Evolutionary conservation across 2,888 invertebrate genomes (phyloP), one percentile per base, ranked within the genome.

Genomic region (Ophioninae sp.): DNA sequence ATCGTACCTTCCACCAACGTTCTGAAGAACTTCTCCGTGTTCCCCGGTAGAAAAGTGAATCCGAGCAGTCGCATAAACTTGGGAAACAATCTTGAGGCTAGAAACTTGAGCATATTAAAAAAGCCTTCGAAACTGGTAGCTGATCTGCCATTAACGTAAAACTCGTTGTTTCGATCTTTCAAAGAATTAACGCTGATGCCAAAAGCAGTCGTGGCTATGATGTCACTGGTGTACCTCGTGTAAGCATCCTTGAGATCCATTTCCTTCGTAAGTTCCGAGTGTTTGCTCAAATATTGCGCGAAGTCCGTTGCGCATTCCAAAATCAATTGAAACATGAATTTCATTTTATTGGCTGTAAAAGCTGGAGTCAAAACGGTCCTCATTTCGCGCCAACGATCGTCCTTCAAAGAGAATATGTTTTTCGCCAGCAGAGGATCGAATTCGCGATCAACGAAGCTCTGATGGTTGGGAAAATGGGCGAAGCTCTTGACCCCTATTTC

Each of bases 181-280:
- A 95, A 85, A 0, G 95, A 95, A 88, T 95, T 93, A 0, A 94
- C 93, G 84, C 93, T 92, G 0, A 95, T 91, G 0, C 95, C 95
- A 85, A 95, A 95, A 0, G 94, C 94, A 5, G 94, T 92, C 0
- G 94, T 94, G 0, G 95, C 95, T 30, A 95, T 95, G 22, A 95
- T 94, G 88, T 95, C 95, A 87, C 93, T 95, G 0, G 94, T 93
- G 85, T 94, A 95, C 7, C 94, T 93, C 0, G 94, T 93, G 64
- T 94, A 93, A 2, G 94, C 80, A 82, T 94, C 94, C 44, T 93
- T 93, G 0, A 94, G 91, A 56, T 94, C 93, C 0, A 94, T 93
- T 56, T 83, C 83, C 9, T 82, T 73, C 6, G 85, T 85, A 2
- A 89, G 81, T 44, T 91, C 86, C 2, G 89, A 85, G 80, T 89